Conservation (phyloP, 2,888 invertebrate genomes). For the Drosophila lutescens region DNA sequence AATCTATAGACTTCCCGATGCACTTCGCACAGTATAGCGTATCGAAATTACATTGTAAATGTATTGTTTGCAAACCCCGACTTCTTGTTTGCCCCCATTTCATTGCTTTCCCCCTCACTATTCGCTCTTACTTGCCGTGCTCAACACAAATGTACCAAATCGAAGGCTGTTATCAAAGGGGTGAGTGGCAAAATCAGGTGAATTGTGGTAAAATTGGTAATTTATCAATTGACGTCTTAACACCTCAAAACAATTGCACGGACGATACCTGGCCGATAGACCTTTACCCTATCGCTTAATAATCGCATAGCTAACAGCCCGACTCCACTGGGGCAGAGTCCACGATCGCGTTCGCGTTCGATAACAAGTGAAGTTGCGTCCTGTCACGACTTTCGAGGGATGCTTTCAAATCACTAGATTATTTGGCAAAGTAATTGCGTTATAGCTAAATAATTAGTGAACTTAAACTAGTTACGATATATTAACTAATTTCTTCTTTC, state of each 20-base stretch:
- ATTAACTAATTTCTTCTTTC: too few relatives aligned
- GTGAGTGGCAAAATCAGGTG: background rate
- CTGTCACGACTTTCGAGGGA: background rate
- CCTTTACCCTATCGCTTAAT: conserved; percentile 19
- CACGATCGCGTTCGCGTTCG: background rate
- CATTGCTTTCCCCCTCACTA: background rate
- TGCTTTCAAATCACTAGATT: too few relatives aligned
- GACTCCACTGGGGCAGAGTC: background rate
- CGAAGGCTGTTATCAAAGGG: background rate
- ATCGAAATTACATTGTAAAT: background rate
- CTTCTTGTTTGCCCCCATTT: conserved; percentile 1
- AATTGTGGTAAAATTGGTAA: conserved; percentile 1
- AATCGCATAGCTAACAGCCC: background rate
- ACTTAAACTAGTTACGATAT: too few relatives aligned
- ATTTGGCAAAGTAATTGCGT: too few relatives aligned
- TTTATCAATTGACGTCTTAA: conserved; percentile 7
- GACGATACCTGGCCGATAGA: conserved; percentile 23
- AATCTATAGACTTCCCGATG: background rate
- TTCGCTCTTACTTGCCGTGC: background rate
- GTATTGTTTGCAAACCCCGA: conserved; percentile 4
- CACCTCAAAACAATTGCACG: conserved; percentile 11
- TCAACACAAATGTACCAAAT: background rate
- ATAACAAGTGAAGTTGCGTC: background rate
- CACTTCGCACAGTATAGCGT: background rate
- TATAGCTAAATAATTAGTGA: too few relatives aligned